These are phyloP conservation scores for Paramuricea clavata DNA, from an alignment of 92 coral and sea anemone species.

Conservation along the genomic window DNA sequence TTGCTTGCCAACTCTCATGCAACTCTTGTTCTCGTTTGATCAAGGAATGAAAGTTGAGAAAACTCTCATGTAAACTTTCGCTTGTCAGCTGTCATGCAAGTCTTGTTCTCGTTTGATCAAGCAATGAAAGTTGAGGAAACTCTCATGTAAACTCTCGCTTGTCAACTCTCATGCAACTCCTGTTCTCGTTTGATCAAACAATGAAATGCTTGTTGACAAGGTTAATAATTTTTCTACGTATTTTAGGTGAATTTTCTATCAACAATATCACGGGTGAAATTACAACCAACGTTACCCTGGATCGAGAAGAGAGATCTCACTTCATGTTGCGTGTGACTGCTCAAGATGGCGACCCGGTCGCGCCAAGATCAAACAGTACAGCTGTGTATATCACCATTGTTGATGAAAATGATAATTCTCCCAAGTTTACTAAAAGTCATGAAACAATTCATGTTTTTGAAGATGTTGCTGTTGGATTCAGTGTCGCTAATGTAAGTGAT, in stretches of 20 bases:
- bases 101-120: too few species aligned
- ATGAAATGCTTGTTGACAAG: too few species aligned
- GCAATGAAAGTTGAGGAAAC: too few species aligned
- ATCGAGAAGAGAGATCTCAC: slow-evolving; percentile 79
- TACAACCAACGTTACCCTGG: slow-evolving; percentile 74
- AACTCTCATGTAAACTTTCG: too few species aligned
- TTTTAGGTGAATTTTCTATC: slow-evolving; percentile 68
- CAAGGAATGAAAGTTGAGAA: too few species aligned
- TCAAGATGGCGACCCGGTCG: slow-evolving; percentile 77
- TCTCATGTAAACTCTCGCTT: too few species aligned
- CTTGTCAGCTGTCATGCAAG: too few species aligned
- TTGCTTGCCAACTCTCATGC: too few species aligned
- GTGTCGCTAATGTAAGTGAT: slow-evolving; percentile 72
- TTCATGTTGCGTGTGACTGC: slow-evolving; percentile 84
- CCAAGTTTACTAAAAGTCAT: slow-evolving; percentile 74
- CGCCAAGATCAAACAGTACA: slow-evolving; percentile 79
- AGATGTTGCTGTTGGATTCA: slow-evolving; percentile 70
- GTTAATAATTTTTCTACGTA: too few species aligned
- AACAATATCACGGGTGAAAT: slow-evolving; percentile 71
- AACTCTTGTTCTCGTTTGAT: too few species aligned
- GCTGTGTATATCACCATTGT: slow-evolving; percentile 81
- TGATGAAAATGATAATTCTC: slow-evolving; percentile 90
- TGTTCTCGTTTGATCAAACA: too few species aligned
- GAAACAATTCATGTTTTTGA: slow-evolving; percentile 75
- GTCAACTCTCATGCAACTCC: too few species aligned